Evolutionary conservation across 2,113 vertebrate genomes (phyloP).

Genomic region (Fregata magnificens): DNA sequence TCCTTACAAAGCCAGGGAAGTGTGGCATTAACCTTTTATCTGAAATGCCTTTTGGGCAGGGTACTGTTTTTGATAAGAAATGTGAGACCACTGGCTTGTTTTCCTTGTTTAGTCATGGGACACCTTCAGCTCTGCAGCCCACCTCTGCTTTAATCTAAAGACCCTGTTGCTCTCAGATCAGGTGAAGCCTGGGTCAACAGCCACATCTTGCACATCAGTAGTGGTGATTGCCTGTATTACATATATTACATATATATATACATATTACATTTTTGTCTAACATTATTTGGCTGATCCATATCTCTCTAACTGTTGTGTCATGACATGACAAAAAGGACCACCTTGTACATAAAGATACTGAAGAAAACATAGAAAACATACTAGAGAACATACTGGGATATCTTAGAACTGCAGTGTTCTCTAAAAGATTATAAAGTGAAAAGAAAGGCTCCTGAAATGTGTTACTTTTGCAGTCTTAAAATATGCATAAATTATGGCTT

Average conservation of each 20-base stretch:
- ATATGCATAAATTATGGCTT: neutral
- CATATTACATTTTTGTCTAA: neutral
- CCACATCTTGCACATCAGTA: no score
- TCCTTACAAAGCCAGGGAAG: neutral
- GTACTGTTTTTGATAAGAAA: neutral
- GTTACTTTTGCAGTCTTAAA: neutral
- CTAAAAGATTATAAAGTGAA: neutral
- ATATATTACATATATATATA: no score
- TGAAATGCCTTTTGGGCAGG: neutral
- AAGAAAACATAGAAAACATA: neutral
- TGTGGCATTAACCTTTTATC: neutral
- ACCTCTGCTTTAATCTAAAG: neutral
- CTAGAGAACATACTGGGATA: accelerated
- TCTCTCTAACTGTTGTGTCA: neutral
- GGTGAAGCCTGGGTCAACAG: neutral
- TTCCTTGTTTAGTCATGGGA: neutral
- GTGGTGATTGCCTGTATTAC: neutral
- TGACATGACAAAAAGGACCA: neutral
- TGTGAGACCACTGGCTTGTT: neutral
- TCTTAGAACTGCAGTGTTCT: neutral
- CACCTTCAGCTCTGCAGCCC: neutral
- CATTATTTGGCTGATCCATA: neutral
- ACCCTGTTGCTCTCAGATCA: accelerated
- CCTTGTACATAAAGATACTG: neutral
- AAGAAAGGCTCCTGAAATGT: neutral